Evolutionary conservation across 2,113 vertebrate genomes (phyloP), one percentile per base, ranked within the genome.

Genomic region (Ascaphus truei): DNA sequence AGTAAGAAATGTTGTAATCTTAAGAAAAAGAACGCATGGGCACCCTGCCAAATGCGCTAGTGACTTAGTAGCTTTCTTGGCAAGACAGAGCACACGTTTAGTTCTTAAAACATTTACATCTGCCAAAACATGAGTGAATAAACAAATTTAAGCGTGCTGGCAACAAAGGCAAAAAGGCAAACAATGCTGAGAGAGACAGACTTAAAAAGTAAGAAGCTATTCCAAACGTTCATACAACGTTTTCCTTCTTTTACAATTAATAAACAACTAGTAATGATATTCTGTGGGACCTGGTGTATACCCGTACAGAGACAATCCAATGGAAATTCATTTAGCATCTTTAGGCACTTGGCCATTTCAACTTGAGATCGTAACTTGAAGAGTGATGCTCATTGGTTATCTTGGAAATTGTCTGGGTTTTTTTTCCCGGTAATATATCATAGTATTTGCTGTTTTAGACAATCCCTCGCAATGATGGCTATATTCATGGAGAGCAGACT

Each of bases 51-150:
- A 65, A 62, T 12, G 33, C 60, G 27, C 41, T 61, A 71, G 67
- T 71, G 29, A 75, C 34, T 41, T 75, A 71, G 52, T 74, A 75
- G 33, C 39, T 73, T 45, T n/a, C 56, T 64, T 72, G 65, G 27
- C 12, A 47, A 72, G 56, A 55, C 15, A 31, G 23, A 61, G 30
- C 41, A 60, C 39, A 61, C 62, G 37, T 75, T 60, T 41, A 60
- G 57, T 69, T 59, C 52, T 59, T 66, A 62, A 59, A 63, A 66
- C 55, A 52, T 52, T 48, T 26, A 34, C 11, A 58, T 34, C 51
- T 71, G 73, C 73, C 73, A 65, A 74, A 64, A 72, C 52, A 61
- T 56, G 58, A 77, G 71, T 43, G 67, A 48, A 67, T 74, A 72
- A 25, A 67, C 47, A 69, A 50, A 60, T 47, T 63, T 34, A 58